Percentiles rank a stretch among this genome's conserved stretches.
Evolutionary conservation across 2,113 vertebrate species (phyloP).

Genomic region (Oncorhynchus masou): DNA sequence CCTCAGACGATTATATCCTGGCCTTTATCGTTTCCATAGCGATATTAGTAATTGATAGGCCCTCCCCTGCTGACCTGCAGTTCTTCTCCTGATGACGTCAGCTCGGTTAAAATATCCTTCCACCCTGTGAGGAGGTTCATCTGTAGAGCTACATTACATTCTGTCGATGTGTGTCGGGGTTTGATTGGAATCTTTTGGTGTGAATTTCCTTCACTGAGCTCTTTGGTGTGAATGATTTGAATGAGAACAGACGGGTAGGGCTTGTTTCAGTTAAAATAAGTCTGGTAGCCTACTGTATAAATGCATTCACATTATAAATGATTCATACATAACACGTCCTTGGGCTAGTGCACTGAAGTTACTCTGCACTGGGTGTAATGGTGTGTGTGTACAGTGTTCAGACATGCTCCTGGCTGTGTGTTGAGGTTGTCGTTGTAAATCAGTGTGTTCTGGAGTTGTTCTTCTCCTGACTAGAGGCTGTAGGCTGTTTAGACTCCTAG

Average conservation of each 20-base stretch:
- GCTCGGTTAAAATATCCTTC: neutral
- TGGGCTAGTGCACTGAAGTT: too few species aligned
- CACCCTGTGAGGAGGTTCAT: neutral
- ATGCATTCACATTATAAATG: too few species aligned
- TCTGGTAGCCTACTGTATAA: too few species aligned
- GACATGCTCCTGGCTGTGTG: neutral
- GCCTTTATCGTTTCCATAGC: neutral
- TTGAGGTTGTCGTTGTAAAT: neutral
- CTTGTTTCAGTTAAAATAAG: too few species aligned
- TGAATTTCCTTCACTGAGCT: too few species aligned
- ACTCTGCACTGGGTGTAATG: neutral
- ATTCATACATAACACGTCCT: too few species aligned
- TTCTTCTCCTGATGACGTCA: neutral
- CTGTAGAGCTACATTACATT: neutral
- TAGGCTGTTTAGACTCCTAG: neutral
- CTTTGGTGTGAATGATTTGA: too few species aligned
- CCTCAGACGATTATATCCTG: neutral
- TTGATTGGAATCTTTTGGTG: too few species aligned
- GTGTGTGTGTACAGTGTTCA: neutral
- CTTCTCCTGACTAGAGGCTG: neutral
- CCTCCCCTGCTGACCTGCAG: neutral
- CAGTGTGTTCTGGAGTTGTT: neutral
- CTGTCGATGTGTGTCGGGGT: too few species aligned
- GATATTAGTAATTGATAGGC: conserved; percentile 7
- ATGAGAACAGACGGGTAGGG: too few species aligned